These are phyloP conservation scores for Ovis aries DNA, from an alignment of 2,113 vertebrate species.

Conservation along the genomic window DNA sequence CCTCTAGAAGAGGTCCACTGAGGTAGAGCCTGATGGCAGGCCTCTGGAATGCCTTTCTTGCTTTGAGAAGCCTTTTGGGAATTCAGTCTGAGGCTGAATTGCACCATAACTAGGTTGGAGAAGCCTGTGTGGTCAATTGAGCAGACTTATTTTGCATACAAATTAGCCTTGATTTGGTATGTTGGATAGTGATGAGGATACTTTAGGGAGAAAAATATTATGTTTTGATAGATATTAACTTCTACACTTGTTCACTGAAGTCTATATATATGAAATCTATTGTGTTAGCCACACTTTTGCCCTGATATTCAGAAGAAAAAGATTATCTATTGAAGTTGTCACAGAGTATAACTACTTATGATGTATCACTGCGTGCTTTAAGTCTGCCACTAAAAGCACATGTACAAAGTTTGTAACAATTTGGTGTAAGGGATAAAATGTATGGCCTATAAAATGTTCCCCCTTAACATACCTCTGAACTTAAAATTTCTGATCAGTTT, in stretches of 20 bases:
- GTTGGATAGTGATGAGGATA: neutral
- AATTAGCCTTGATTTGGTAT: neutral
- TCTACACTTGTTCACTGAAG: neutral
- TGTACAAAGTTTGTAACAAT: neutral
- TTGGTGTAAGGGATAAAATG: neutral
- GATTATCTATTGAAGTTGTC: neutral
- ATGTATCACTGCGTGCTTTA: neutral
- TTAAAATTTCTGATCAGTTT: neutral
- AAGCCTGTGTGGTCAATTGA: neutral
- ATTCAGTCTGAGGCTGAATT: neutral
- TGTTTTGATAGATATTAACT: neutral
- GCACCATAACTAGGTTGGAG: neutral
- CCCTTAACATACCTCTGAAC: neutral
- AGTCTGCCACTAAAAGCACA: neutral
- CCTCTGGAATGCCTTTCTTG: neutral
- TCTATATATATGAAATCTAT: neutral
- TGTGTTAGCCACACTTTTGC: neutral
- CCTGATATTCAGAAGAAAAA: neutral
- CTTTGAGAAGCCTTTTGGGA: neutral
- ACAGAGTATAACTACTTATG: neutral
- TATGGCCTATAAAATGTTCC: neutral
- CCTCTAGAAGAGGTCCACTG: neutral
- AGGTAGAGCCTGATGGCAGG: neutral
- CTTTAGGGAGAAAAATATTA: neutral
- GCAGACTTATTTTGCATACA: neutral